Base-by-base conservation (phyloP, 2,113 vertebrate genomes). In the Synchiropus splendidus region DNA sequence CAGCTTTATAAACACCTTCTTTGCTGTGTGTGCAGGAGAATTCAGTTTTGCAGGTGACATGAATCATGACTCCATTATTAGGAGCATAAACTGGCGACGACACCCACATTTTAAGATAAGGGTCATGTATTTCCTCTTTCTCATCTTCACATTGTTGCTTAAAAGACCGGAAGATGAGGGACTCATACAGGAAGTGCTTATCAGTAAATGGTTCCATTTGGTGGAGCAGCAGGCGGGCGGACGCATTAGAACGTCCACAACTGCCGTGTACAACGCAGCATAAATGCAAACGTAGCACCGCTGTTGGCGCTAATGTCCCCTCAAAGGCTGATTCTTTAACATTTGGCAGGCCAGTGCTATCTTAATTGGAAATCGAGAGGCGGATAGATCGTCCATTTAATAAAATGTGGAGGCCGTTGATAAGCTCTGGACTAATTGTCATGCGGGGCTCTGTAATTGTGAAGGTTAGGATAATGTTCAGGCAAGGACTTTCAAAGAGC, bases 351-450 rank as follows among this genome's bases (percentile, higher is more conserved):
- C 48, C 58, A 51, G 45, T 40, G 27, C 42, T 54, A 62, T 66
- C 58, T 66, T 69, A 75, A 71, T 69, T 74, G 67, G 64, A 75
- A 52, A 75, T 69, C 52, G 55, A 54, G 44, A 15, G n/a, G 42
- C 36, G 45, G 45, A 72, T 61, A 51, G 46, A 74, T 64, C 15
- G 60, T 62, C 45, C 33, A 39, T 55, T 70, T 59, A 62, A 63
- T 58, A 70, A 53, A 64, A 27, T 64, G 53, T 48, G 58, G 54
- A 38, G 32, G 49, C 58, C 4, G 33, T 40, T 61, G 58, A 66
- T 64, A 53, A 53, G 55, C 67, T 14, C 43, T 35, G 2, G 47
- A 64, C 16, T 49, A 59, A 64, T 51, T 58, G 39, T 50, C 45
- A 59, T 36, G 41, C 18, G 35, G 37, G 43, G 39, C 12, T 44